Evolutionary conservation across 1,140 invertebrate genomes (phyloP), one percentile per base, ranked within the genome.

Genomic region (Megalopta genalis): DNA sequence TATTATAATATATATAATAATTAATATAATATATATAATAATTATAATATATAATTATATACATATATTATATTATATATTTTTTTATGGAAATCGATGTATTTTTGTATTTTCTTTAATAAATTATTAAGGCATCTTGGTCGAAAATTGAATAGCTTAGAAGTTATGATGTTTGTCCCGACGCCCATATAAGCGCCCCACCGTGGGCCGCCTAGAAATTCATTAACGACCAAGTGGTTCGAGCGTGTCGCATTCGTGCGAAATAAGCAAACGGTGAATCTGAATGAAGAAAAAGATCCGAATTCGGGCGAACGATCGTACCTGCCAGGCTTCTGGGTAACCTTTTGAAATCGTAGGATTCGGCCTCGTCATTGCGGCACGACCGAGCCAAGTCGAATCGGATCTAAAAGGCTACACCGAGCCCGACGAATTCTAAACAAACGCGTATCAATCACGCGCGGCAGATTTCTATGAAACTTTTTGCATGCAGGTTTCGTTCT

Each of bases 351-450:
- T 57, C 18, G 46, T 42, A 71, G 59, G 42, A 42, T 71, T 71
- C 32, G 60, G 32, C 75, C 71, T 69, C 68, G 67, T 77, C 67
- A 77, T 54, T 46, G 37, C 39, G 2, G 5, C 37, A 2, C 23
- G 10, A 37, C n/a, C 42, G 39, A 63, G 57, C 37, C 14, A 46
- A 63, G 27, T 59, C 23, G 27, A 63, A 70, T 57, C 42, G 23
- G 76, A 78, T 46, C 32, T 64, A 60, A 72, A 71, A 78, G 68
- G 68, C 59, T n/a, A 62, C 49, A 2, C 16, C 8, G 27, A 65
- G 46, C 9, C 37, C 9, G 59, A 54, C 23, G 46, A 78, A 78
- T 78, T 78, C 60, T 71, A 78, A 78, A 78, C 68, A 65, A 78
- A 46, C 60, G 67, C 27, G 60, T 63, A 77, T 71, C 75, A 54